A percentile compares a stretch with the other conserved stretches of the same genome.
Evolutionary conservation across 2,797 vertebrate species (phyloP).

Genomic region (Gambusia yucatana): DNA sequence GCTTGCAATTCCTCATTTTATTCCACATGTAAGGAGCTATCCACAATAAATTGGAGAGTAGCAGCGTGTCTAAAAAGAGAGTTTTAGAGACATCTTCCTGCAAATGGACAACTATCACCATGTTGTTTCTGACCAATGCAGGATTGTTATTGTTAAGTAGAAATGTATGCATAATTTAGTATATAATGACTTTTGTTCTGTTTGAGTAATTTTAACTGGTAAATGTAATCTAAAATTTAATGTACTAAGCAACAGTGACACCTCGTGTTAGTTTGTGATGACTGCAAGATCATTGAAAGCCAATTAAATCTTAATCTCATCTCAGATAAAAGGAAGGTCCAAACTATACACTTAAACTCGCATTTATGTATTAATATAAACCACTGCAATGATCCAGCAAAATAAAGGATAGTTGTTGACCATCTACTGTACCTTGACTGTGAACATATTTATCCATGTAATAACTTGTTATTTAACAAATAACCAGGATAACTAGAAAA

Average conservation of each 20-base stretch:
- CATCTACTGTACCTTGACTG: background rate
- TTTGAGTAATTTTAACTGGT: background rate
- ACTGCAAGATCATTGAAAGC: slow-evolving; percentile 6
- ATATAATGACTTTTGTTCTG: background rate
- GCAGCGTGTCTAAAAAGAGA: slow-evolving; percentile 17
- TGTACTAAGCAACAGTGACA: slow-evolving; percentile 57
- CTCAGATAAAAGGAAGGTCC: background rate
- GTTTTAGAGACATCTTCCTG: background rate
- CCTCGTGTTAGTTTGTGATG: slow-evolving; percentile 37
- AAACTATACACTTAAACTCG: background rate
- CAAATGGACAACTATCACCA: background rate
- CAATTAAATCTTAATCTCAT: background rate
- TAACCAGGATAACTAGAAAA: background rate
- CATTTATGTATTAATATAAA: background rate
- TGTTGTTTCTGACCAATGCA: background rate
- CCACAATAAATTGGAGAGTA: slow-evolving; percentile 6
- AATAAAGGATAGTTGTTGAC: background rate
- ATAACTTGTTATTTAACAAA: background rate
- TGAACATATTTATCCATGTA: background rate
- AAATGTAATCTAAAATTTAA: background rate
- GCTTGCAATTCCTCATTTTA: slow-evolving; percentile 47
- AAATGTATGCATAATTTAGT: background rate
- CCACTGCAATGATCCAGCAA: background rate
- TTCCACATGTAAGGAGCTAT: slow-evolving; percentile 38
- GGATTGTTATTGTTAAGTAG: background rate